phyloP scores from a whole-genome alignment of 2,888 invertebrate genomes.

The Ectemnius lituratus region DNA sequence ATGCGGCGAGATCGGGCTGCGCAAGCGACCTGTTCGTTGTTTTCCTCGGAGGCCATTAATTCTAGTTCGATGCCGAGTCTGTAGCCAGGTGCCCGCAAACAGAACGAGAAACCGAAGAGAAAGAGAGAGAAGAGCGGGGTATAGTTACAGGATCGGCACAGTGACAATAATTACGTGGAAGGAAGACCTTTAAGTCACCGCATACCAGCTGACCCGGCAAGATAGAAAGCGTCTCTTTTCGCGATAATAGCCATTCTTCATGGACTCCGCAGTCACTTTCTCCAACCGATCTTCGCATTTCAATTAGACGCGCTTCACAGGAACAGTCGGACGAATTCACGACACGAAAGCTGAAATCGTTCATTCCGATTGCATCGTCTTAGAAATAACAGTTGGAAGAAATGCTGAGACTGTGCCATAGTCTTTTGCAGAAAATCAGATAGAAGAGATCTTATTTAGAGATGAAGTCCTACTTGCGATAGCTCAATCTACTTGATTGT shows the following conservation, averaged over 20 bases:
- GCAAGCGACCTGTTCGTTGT: not conserved
- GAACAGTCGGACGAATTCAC: too few relatives aligned
- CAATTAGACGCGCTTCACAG: too few relatives aligned
- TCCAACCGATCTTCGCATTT: not conserved
- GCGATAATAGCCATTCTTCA: slow-evolving; percentile 11
- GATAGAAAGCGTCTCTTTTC: slow-evolving; percentile 7
- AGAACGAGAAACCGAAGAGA: too few relatives aligned
- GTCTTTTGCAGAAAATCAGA: too few relatives aligned
- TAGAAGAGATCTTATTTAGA: too few relatives aligned
- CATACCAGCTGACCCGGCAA: slow-evolving; percentile 10
- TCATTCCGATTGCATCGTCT: too few relatives aligned
- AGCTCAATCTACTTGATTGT: too few relatives aligned
- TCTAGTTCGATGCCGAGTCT: not conserved
- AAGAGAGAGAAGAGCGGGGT: not conserved
- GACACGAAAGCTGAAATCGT: too few relatives aligned
- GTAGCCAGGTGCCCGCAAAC: not conserved
- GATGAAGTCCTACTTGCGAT: too few relatives aligned
- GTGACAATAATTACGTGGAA: slow-evolving; percentile 13
- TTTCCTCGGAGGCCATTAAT: slow-evolving; percentile 2
- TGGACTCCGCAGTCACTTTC: not conserved
- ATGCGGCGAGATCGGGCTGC: not conserved
- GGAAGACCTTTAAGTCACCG: slow-evolving; percentile 20
- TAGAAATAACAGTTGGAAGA: too few relatives aligned
- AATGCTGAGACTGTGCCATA: too few relatives aligned
- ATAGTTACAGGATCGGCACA: not conserved